phyloP scores from a whole-genome alignment of 1,140 invertebrate species.

The Meteorus sp. region DNA sequence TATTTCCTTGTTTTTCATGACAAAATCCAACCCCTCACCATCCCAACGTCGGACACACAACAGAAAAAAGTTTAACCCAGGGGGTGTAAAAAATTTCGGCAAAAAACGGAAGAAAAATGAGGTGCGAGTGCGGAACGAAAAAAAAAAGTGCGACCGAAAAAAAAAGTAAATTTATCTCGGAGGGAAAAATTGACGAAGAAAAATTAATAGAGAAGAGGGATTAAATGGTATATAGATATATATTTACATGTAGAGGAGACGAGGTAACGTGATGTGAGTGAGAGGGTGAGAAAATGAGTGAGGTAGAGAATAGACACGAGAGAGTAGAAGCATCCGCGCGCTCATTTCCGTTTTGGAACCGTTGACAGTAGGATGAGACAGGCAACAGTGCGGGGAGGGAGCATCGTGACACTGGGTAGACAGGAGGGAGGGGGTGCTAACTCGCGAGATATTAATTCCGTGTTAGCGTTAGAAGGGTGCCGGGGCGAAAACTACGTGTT shows the following conservation, averaged over 20 bases:
- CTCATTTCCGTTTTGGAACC: slow-evolving; percentile 56
- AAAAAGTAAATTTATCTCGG: slow-evolving; percentile 22
- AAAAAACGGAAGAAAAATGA: slow-evolving; percentile 35
- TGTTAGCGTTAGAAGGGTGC: slow-evolving; percentile 56
- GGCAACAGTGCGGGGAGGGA: slow-evolving; percentile 10
- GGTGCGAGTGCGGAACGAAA: slow-evolving; percentile 32
- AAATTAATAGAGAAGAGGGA: slow-evolving; percentile 25
- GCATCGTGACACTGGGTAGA: too few relatives aligned
- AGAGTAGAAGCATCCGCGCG: slow-evolving; percentile 56
- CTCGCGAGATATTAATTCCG: slow-evolving; percentile 62
- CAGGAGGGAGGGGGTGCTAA: slow-evolving; percentile 44
- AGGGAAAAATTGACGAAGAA: slow-evolving; percentile 24
- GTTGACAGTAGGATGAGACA: slow-evolving; percentile 41
- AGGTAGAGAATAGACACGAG: slow-evolving; percentile 35
- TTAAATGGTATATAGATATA: slow-evolving; percentile 22
- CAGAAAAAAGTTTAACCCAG: slow-evolving; percentile 1
- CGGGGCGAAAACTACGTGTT: slow-evolving; percentile 54
- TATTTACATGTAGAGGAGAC: slow-evolving; percentile 28
- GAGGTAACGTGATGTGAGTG: slow-evolving; percentile 35
- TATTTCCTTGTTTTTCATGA: slow-evolving; percentile 17
- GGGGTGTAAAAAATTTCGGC: background rate
- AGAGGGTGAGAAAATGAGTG: slow-evolving; percentile 33
- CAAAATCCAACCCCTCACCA: background rate
- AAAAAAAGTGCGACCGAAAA: slow-evolving; percentile 17
- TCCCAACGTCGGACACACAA: slow-evolving; percentile 8